Conservation (phyloP, 2,113 vertebrate species). For the Indri indri region DNA sequence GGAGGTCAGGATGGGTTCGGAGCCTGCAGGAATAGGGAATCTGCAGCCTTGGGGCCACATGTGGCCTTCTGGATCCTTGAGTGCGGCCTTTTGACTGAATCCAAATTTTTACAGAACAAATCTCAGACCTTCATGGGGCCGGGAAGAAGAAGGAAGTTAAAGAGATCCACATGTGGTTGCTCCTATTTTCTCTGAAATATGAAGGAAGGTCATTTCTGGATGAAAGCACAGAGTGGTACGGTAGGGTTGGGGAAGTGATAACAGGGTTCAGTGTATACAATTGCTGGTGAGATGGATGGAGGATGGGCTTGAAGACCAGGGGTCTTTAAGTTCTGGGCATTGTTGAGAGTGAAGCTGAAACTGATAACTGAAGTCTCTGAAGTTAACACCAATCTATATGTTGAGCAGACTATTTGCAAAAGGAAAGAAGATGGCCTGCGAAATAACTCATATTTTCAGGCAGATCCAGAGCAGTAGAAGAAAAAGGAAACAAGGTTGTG, state of each 20-base stretch:
- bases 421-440: not conserved
- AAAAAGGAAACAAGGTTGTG: not conserved
- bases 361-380: not conserved
- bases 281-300: not conserved
- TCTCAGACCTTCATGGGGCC: not conserved
- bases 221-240: not conserved
- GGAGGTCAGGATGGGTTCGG: too few species aligned
- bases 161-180: not conserved
- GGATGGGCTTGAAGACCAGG: not conserved
- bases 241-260: not conserved
- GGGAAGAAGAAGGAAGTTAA: not conserved
- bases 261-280: not conserved
- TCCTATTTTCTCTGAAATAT: not conserved
- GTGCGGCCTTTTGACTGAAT: too few species aligned
- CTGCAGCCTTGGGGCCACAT: too few species aligned
- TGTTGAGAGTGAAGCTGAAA: not conserved
- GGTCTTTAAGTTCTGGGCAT: not conserved
- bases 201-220: not conserved
- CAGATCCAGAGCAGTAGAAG: not conserved
- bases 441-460: not conserved
- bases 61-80: too few species aligned
- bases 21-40: too few species aligned
- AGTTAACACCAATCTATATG: not conserved
- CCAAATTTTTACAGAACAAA: too few species aligned
- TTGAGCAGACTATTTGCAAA: not conserved